Conservation (phyloP, 1,140 invertebrate genomes). For the Adoxophyes honmai region DNA sequence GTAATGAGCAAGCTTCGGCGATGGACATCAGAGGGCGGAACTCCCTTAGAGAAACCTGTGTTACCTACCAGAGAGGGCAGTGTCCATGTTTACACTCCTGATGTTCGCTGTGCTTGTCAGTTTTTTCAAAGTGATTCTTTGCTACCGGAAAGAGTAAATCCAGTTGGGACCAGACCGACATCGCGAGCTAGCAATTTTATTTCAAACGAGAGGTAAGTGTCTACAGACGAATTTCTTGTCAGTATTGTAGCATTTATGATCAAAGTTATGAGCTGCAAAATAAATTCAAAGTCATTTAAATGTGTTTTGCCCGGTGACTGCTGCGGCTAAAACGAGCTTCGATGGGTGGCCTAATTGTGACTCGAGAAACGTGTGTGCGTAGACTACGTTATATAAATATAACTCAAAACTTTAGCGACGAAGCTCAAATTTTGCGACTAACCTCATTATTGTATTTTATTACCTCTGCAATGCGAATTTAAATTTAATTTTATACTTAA, state of each 20-base stretch:
- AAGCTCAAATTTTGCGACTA: constrained; percentile 45
- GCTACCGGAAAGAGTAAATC: constrained; percentile 84
- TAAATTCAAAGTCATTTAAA: constrained; percentile 45
- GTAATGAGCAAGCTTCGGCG: constrained; percentile 74
- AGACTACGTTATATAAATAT: constrained; percentile 50
- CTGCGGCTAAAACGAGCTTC: constrained; percentile 72
- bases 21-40: constrained; percentile 81
- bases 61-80: constrained; percentile 79
- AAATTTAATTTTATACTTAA: constrained; percentile 10
- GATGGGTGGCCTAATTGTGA: constrained; percentile 70
- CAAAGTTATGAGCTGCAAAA: constrained; percentile 47
- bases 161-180: constrained; percentile 77
- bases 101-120: constrained; percentile 90
- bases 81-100: constrained; percentile 82
- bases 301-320: constrained; percentile 54
- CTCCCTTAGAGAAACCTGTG: constrained; percentile 77
- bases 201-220: constrained; percentile 67
- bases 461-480: constrained; percentile 17
- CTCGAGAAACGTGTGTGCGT: constrained; percentile 50
- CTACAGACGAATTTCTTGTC: constrained; percentile 25
- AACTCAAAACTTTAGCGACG: constrained; percentile 56
- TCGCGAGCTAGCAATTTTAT: constrained; percentile 73
- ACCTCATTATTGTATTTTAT: constrained; percentile 25
- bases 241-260: constrained; percentile 43
- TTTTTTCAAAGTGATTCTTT: constrained; percentile 88